These are phyloP conservation scores for Cyclargus thomasi DNA, from an alignment of 1,140 invertebrate species.

Conservation along the genomic window DNA sequence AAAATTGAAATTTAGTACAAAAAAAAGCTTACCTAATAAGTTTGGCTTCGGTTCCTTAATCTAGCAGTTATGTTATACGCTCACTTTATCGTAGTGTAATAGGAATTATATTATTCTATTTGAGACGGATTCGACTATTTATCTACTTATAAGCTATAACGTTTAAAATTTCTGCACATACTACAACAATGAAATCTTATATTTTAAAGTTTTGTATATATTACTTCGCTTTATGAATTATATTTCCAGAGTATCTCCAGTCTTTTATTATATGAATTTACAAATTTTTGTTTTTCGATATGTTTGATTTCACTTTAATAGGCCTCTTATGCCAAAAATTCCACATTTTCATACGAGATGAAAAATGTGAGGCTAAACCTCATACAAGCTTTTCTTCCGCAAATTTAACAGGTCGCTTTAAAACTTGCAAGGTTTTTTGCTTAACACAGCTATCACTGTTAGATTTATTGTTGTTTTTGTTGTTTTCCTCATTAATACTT, in stretches of 20 bases:
- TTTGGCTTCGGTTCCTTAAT: not conserved
- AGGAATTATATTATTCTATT: conserved; percentile 41
- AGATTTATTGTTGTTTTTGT: conserved; percentile 51
- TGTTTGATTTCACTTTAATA: conserved; percentile 50
- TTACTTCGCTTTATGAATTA: conserved; percentile 10
- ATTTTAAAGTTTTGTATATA: conserved; percentile 24
- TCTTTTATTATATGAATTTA: conserved; percentile 54
- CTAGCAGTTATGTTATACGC: conserved; percentile 4
- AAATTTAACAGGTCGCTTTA: conserved; percentile 57
- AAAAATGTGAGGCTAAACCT: conserved; percentile 53
- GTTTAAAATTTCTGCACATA: conserved; percentile 26
- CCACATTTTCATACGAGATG: conserved; percentile 45
- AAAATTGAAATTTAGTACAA: not conserved
- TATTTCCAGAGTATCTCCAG: conserved; percentile 39
- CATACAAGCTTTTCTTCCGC: conserved; percentile 70
- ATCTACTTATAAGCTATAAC: conserved; percentile 25
- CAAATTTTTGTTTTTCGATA: conserved; percentile 55
- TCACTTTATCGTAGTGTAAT: conserved; percentile 23
- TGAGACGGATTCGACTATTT: conserved; percentile 55
- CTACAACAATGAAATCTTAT: conserved; percentile 33
- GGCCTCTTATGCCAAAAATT: conserved; percentile 44
- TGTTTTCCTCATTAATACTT: conserved; percentile 38
- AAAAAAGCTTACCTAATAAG: conserved; percentile 19
- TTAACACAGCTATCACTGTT: conserved; percentile 34
- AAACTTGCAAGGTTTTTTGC: conserved; percentile 38